These are phyloP conservation scores for Naja naja DNA, from an alignment of 2,113 vertebrate species.

Conservation along the genomic window DNA sequence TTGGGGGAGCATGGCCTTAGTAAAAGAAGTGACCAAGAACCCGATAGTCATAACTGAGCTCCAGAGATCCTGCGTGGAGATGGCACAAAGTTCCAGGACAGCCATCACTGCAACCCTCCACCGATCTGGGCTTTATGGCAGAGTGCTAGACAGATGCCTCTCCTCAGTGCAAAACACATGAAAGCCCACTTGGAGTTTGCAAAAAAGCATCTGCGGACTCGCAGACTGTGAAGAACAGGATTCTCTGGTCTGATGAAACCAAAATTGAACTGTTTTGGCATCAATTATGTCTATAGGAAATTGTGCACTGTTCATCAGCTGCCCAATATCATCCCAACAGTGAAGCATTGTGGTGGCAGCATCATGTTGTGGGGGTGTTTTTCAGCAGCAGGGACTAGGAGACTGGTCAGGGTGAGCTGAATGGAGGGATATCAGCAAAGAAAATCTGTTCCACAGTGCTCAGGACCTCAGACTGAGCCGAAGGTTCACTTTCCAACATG, in stretches of 20 bases:
- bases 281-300: not conserved
- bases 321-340: not conserved
- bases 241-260: not conserved
- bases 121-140: not conserved
- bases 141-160: not conserved
- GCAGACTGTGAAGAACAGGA: not conserved
- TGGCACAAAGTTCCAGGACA: not conserved
- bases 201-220: not conserved
- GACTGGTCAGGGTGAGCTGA: not conserved
- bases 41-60: not conserved
- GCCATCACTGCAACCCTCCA: not conserved
- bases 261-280: not conserved
- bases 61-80: not conserved
- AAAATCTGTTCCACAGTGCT: not conserved
- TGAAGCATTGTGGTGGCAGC: not conserved
- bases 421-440: not conserved
- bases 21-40: not conserved
- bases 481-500: not conserved
- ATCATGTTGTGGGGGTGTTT: not conserved
- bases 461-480: not conserved
- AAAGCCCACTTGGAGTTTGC: not conserved
- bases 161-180: not conserved
- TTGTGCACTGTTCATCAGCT: not conserved
- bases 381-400: not conserved
- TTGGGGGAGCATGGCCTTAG: not conserved